These are phyloP conservation scores for Apis dorsata DNA, from an alignment of 1,140 invertebrate genomes.

Conservation along the genomic window DNA sequence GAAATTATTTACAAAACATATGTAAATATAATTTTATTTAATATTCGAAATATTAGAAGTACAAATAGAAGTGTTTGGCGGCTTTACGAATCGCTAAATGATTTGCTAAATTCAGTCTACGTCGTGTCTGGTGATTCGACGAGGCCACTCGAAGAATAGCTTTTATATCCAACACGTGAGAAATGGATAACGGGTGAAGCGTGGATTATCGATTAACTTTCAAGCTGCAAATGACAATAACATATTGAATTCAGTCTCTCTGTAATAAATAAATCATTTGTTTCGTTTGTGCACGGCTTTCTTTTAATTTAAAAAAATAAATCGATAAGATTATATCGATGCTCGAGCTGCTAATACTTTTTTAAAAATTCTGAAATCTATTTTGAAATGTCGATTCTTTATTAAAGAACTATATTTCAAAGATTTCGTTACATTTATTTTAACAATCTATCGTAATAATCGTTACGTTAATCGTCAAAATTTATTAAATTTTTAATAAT, in stretches of 20 bases:
- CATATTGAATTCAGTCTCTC: slow-evolving; percentile 14
- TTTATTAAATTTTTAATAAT: too few relatives aligned
- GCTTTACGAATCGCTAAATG: neutral
- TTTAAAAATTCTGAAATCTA: neutral
- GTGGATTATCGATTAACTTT: slow-evolving; percentile 40
- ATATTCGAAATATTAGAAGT: neutral
- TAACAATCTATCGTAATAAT: too few relatives aligned
- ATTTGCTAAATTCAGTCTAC: slow-evolving; percentile 24
- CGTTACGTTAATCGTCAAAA: too few relatives aligned
- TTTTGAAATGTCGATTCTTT: neutral
- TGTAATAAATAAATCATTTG: slow-evolving; percentile 28
- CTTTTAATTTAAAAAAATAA: neutral
- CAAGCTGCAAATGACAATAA: slow-evolving; percentile 37
- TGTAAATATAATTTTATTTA: neutral
- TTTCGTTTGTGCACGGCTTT: slow-evolving; percentile 1
- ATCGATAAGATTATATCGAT: too few relatives aligned
- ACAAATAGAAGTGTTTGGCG: neutral
- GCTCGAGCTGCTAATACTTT: neutral
- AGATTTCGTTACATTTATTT: too few relatives aligned
- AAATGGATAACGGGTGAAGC: slow-evolving; percentile 26
- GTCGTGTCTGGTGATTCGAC: slow-evolving; percentile 23
- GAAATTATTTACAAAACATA: neutral
- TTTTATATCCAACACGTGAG: slow-evolving; percentile 27
- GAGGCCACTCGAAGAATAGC: slow-evolving; percentile 23
- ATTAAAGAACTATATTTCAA: too few relatives aligned